Evolutionary conservation across 2,797 vertebrate species (phyloP).

Genomic region (Gobionotothen gibberifrons): DNA sequence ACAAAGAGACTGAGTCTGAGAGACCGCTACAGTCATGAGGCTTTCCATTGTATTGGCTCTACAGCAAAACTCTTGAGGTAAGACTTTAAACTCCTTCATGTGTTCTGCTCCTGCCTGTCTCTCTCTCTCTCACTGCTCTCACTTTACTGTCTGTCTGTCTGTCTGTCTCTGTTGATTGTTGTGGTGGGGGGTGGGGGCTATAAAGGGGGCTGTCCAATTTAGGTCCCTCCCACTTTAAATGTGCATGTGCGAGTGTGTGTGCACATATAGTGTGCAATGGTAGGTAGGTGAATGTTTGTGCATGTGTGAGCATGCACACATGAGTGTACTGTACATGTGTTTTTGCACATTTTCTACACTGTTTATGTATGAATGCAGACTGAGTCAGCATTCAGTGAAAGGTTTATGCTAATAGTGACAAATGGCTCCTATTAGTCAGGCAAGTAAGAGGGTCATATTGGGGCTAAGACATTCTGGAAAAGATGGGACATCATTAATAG

Average conservation of each 20-base stretch:
- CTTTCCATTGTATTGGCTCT: slow-evolving; percentile 70
- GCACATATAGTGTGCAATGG: slow-evolving; percentile 9
- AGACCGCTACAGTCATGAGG: slow-evolving; percentile 80
- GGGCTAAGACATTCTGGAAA: slow-evolving; percentile 26
- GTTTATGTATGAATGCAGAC: slow-evolving; percentile 45
- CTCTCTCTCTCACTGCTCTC: slow-evolving; percentile 49
- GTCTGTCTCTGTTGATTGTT: slow-evolving; percentile 65
- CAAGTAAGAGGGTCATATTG: slow-evolving; percentile 43
- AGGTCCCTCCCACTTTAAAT: slow-evolving; percentile 71
- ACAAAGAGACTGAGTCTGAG: slow-evolving; percentile 58
- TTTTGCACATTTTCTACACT: slow-evolving; percentile 40
- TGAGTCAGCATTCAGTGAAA: slow-evolving; percentile 51
- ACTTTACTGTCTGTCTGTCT: slow-evolving; percentile 64
- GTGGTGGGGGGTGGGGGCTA: slow-evolving; percentile 39
- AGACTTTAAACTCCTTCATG: slow-evolving; percentile 63
- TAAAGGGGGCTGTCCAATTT: slow-evolving; percentile 46
- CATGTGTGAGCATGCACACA: slow-evolving; percentile 34
- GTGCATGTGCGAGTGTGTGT: slow-evolving; percentile 29
- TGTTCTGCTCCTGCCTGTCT: slow-evolving; percentile 59
- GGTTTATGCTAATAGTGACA: slow-evolving; percentile 59
- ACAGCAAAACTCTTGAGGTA: slow-evolving; percentile 85
- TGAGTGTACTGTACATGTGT: slow-evolving; percentile 25
- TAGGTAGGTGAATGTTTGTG: slow-evolving; percentile 24
- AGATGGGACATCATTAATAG: slow-evolving; percentile 11
- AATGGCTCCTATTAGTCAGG: slow-evolving; percentile 52